Percentiles rank a stretch among this genome's conserved stretches.
phyloP scores from a whole-genome alignment of 2,888 invertebrate genomes.

The Vanessa cardui region DNA sequence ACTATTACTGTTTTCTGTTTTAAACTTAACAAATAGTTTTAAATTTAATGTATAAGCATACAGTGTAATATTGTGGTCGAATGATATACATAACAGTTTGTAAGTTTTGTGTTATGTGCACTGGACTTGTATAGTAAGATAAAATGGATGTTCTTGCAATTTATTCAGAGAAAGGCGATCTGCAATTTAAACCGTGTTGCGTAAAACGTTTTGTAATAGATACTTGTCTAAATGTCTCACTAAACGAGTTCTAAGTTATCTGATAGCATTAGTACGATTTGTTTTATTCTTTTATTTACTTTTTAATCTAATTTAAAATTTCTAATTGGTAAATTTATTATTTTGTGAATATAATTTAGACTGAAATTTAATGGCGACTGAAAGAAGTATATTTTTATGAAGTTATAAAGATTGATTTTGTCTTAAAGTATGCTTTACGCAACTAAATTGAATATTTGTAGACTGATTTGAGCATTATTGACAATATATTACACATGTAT shows the following conservation, averaged over 20 bases:
- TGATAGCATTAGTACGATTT: conserved; percentile 1
- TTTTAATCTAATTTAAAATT: no score
- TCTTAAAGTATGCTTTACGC: no score
- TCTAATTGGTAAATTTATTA: no score
- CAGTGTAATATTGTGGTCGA: not conserved
- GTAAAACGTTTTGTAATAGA: conserved; percentile 14
- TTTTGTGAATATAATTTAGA: no score
- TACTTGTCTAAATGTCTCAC: conserved; percentile 12
- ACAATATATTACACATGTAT: no score
- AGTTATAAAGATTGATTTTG: no score
- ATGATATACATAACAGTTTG: not conserved
- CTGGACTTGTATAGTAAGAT: not conserved
- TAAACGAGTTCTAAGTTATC: not conserved
- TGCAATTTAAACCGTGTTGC: conserved; percentile 10
- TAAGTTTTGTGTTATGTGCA: not conserved
- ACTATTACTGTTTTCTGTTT: no score
- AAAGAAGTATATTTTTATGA: no score
- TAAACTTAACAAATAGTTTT: no score
- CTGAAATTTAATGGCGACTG: no score
- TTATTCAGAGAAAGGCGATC: conserved; percentile 12
- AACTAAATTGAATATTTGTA: no score
- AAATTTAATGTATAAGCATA: not conserved
- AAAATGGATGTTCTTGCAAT: conserved; percentile 8
- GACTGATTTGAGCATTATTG: no score
- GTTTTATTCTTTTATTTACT: not conserved